A percentile compares a stretch with the other conserved stretches of the same genome.
phyloP scores from a whole-genome alignment of 2,797 vertebrate genomes.

The Aulostomus chinensis region DNA sequence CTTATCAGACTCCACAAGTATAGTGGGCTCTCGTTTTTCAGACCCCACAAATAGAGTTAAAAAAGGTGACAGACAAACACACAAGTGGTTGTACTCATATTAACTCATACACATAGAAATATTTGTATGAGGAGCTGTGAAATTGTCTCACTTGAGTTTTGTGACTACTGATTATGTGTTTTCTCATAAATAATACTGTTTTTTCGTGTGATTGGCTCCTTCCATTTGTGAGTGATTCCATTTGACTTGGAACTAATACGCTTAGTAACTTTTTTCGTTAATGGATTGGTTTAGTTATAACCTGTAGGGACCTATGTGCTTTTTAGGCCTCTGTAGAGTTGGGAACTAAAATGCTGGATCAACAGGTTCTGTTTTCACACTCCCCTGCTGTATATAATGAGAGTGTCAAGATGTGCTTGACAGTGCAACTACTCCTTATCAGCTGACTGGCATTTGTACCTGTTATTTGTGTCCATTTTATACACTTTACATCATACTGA shows the following conservation, averaged over 20 bases:
- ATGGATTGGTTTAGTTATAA: too few relatives aligned
- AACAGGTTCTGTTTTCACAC: conserved; percentile 31
- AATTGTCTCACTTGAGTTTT: conserved; percentile 33
- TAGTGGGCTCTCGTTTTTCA: too few relatives aligned
- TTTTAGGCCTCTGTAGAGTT: conserved; percentile 1
- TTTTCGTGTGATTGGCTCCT: conserved; percentile 36
- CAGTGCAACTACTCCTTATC: not conserved
- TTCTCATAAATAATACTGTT: too few relatives aligned
- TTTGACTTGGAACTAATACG: too few relatives aligned
- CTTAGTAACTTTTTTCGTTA: too few relatives aligned
- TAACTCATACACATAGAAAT: too few relatives aligned
- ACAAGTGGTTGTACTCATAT: conserved; percentile 15
- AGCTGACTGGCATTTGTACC: conserved; percentile 1
- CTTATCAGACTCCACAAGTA: too few relatives aligned
- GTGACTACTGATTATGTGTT: conserved; percentile 25
- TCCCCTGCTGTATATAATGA: conserved; percentile 11
- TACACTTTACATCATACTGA: not conserved
- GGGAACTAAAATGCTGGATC: conserved; percentile 10
- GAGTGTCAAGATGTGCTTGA: conserved; percentile 7
- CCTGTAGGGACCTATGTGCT: too few relatives aligned
- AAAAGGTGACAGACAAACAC: conserved; percentile 8
- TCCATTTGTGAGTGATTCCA: conserved; percentile 6
- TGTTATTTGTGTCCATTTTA: conserved; percentile 3
- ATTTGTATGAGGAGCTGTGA: conserved; percentile 22
- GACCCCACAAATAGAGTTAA: too few relatives aligned